phyloP scores from a whole-genome alignment of 1,140 invertebrate species.

The Ylistrum balloti region DNA sequence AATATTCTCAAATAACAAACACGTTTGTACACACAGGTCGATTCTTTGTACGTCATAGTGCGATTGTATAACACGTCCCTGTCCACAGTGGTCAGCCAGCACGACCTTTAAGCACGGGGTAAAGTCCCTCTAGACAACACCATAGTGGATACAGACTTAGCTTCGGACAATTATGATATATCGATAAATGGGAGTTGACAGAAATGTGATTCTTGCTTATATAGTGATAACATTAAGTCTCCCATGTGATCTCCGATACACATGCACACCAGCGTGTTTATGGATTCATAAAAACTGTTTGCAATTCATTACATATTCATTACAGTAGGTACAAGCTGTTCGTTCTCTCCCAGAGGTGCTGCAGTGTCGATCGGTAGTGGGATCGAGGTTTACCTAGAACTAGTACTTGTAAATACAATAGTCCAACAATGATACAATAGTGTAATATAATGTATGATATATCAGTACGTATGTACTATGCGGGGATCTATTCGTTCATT shows the following conservation, averaged over 20 bases:
- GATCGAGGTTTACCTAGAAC: neutral
- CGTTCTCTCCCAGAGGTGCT: neutral
- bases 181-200: neutral
- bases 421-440: too few relatives aligned
- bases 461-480: neutral
- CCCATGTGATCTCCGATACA: neutral
- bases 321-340: conserved; percentile 9
- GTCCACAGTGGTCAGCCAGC: neutral
- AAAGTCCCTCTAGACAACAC: neutral
- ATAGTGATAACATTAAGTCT: neutral
- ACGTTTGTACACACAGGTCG: neutral
- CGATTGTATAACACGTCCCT: too few relatives aligned
- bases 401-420: too few relatives aligned
- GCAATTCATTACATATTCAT: neutral
- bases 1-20: too few relatives aligned
- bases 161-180: neutral
- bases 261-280: neutral
- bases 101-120: neutral
- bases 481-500: neutral
- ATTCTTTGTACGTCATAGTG: neutral
- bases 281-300: conserved; percentile 34
- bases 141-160: neutral
- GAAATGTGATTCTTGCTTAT: neutral
- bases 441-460: too few relatives aligned
- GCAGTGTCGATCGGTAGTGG: neutral